phyloP scores from a whole-genome alignment of 2,113 vertebrate genomes.

The Pollachius pollachius region DNA sequence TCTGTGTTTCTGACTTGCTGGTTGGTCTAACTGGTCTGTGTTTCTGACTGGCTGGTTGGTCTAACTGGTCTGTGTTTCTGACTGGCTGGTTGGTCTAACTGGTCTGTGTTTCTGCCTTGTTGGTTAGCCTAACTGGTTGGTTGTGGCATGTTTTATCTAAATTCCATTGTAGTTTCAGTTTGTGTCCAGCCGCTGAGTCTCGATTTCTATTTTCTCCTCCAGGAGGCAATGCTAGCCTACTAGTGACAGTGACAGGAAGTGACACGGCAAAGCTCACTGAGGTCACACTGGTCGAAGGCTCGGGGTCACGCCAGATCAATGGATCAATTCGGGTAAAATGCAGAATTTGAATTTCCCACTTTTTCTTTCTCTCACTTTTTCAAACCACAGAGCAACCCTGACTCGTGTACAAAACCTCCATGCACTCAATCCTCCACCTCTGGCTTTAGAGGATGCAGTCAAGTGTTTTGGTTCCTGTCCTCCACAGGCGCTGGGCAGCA shows the following conservation, averaged over 20 bases:
- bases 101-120: no score
- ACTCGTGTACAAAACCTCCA: neutral
- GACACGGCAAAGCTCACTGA: conserved; percentile 45
- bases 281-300: conserved; percentile 55
- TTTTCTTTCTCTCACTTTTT: neutral
- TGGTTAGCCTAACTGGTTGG: no score
- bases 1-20: no score
- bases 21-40: no score
- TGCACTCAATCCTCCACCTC: neutral
- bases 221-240: conserved; percentile 61
- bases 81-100: no score
- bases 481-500: conserved; percentile 33
- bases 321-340: conserved; percentile 48
- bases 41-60: no score
- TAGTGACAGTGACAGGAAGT: conserved; percentile 59
- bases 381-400: neutral
- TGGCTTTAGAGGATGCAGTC: no score
- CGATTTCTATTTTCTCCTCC: conserved; percentile 8
- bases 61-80: no score
- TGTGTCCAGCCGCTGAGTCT: neutral
- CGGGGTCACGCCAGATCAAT: conserved; percentile 39
- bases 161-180: neutral
- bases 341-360: neutral
- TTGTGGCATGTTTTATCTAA: no score
- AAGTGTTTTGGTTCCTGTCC: neutral